Evolutionary conservation across 1,140 invertebrate species (phyloP).

Genomic region (Pseudomyrmex cubaensis): DNA sequence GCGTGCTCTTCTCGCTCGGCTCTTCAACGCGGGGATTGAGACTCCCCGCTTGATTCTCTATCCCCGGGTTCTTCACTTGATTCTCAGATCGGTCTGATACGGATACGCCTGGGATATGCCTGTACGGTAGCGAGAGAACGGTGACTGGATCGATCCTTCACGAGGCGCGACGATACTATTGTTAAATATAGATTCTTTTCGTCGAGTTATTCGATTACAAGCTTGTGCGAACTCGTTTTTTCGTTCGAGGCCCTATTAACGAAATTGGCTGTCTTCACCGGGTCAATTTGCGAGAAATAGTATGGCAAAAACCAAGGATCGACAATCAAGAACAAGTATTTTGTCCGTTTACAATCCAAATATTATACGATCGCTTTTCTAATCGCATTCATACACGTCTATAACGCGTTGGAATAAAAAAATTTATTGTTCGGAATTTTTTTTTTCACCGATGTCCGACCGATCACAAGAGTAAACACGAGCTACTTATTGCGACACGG

Average conservation of each 20-base stretch:
- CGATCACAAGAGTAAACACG: too few species aligned
- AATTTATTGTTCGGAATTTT: too few species aligned
- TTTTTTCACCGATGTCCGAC: too few species aligned
- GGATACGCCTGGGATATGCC: constrained; percentile 39
- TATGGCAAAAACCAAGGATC: constrained; percentile 14
- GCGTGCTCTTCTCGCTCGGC: constrained; percentile 26
- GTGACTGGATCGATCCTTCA: constrained; percentile 32
- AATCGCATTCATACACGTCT: too few species aligned
- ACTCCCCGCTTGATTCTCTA: background rate
- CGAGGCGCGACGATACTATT: constrained; percentile 41
- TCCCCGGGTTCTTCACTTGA: constrained; percentile 24
- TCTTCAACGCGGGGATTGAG: background rate
- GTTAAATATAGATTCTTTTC: background rate
- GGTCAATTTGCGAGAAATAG: constrained; percentile 40
- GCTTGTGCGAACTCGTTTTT: constrained; percentile 10
- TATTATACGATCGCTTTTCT: background rate
- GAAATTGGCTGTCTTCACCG: background rate
- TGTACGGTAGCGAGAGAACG: constrained; percentile 62
- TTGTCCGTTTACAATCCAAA: background rate
- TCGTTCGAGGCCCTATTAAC: constrained; percentile 3
- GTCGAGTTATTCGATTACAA: constrained; percentile 35
- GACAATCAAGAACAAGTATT: background rate
- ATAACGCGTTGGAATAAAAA: too few species aligned
- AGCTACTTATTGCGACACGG: background rate
- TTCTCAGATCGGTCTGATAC: constrained; percentile 70